Evolutionary conservation across 2,113 vertebrate genomes (phyloP).

Genomic region (Leiothrix lutea): DNA sequence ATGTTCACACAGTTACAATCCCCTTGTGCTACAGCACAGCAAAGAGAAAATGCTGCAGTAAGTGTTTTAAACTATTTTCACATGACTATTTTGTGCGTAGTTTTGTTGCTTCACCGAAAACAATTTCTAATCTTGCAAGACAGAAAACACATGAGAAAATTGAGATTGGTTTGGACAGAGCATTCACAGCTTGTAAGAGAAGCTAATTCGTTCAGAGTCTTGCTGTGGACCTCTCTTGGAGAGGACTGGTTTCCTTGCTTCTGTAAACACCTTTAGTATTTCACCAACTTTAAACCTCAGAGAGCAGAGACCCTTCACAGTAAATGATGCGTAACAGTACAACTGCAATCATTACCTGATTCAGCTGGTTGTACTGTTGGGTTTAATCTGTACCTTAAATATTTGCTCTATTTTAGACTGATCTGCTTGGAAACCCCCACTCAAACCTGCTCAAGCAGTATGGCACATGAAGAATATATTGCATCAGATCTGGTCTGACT

Average conservation of each 20-base stretch:
- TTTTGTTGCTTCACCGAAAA: neutral
- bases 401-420: neutral
- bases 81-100: neutral
- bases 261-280: neutral
- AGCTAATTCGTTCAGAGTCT: neutral
- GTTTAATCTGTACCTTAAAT: neutral
- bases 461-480: neutral
- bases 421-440: neutral
- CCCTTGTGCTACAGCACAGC: neutral
- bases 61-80: neutral
- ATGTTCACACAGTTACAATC: neutral
- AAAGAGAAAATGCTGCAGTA: neutral
- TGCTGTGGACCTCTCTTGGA: neutral
- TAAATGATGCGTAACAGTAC: neutral
- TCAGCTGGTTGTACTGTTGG: neutral
- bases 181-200: neutral
- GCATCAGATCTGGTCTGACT: neutral
- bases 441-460: neutral
- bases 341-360: neutral
- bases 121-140: neutral
- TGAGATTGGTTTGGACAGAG: neutral
- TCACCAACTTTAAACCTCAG: neutral
- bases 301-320: neutral
- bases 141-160: neutral
- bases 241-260: neutral